These are phyloP conservation scores for Huso huso DNA, from an alignment of 2,797 vertebrate species.

Conservation along the genomic window DNA sequence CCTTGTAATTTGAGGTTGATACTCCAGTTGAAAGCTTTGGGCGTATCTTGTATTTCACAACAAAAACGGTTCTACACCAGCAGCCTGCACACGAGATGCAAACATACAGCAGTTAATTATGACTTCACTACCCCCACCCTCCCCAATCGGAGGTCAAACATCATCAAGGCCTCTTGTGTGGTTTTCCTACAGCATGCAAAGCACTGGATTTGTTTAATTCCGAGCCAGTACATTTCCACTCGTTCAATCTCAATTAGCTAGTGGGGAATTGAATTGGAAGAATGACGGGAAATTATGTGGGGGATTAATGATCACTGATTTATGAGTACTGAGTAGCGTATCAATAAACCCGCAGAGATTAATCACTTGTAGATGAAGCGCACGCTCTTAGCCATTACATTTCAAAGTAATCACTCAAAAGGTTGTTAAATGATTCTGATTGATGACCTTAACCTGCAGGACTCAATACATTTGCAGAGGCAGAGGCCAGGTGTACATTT, in stretches of 20 bases:
- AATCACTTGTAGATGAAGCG: conserved; percentile 46
- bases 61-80: too few relatives aligned
- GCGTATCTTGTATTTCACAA: too few relatives aligned
- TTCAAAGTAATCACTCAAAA: conserved; percentile 58
- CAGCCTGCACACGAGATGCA: too few relatives aligned
- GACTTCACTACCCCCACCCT: background rate
- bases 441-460: conserved; percentile 68
- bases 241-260: conserved; percentile 66
- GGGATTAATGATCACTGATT: conserved; percentile 70
- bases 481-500: conserved; percentile 51
- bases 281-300: conserved; percentile 58
- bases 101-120: too few relatives aligned
- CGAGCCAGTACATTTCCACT: conserved; percentile 34
- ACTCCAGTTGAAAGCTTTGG: too few relatives aligned
- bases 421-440: conserved; percentile 67
- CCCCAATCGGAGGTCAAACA: background rate
- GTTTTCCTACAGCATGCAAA: conserved; percentile 10
- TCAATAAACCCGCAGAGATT: conserved; percentile 52
- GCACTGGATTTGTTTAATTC: conserved; percentile 38
- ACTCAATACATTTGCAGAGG: conserved; percentile 61
- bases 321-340: conserved; percentile 64
- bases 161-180: conserved; percentile 4
- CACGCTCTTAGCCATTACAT: conserved; percentile 42
- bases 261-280: conserved; percentile 61
- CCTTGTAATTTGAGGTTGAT: too few relatives aligned